These are phyloP conservation scores for Drosophila pandora DNA, from an alignment of 1,140 invertebrate species.

Conservation along the genomic window DNA sequence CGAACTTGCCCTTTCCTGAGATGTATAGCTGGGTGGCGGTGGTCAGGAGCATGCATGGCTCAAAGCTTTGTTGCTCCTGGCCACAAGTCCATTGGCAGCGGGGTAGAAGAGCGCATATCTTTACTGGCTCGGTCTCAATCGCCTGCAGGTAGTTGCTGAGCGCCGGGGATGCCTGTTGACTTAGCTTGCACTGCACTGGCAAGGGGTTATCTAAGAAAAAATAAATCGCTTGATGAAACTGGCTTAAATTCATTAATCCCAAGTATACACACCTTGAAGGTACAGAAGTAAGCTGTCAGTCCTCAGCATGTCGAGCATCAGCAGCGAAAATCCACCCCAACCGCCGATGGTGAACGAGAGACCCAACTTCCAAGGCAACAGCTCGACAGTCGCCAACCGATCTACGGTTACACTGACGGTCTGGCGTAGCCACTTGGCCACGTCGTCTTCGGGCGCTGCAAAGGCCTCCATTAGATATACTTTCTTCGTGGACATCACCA, in stretches of 20 bases:
- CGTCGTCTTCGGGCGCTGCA: conserved; percentile 84
- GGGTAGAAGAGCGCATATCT: conserved; percentile 84
- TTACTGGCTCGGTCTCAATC: conserved; percentile 65
- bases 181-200: conserved; percentile 83
- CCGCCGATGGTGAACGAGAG: conserved; percentile 58
- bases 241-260: not conserved
- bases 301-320: conserved; percentile 71
- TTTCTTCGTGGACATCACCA: conserved; percentile 85
- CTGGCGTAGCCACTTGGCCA: conserved; percentile 75
- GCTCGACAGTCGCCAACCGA: conserved; percentile 56
- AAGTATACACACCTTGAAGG: conserved; percentile 55
- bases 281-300: conserved; percentile 71
- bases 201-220: conserved; percentile 77
- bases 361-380: conserved; percentile 79
- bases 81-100: conserved; percentile 79
- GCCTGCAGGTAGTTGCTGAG: conserved; percentile 59
- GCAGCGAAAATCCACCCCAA: conserved; percentile 62
- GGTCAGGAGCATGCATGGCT: conserved; percentile 77
- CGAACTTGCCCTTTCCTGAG: conserved; percentile 82
- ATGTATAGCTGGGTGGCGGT: conserved; percentile 72
- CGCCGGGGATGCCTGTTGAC: conserved; percentile 76
- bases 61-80: conserved; percentile 64
- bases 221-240: not conserved
- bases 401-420: conserved; percentile 53
- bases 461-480: conserved; percentile 85